Evolutionary conservation across 2,113 vertebrate species (phyloP).

Genomic region (Macrotis lagotis): DNA sequence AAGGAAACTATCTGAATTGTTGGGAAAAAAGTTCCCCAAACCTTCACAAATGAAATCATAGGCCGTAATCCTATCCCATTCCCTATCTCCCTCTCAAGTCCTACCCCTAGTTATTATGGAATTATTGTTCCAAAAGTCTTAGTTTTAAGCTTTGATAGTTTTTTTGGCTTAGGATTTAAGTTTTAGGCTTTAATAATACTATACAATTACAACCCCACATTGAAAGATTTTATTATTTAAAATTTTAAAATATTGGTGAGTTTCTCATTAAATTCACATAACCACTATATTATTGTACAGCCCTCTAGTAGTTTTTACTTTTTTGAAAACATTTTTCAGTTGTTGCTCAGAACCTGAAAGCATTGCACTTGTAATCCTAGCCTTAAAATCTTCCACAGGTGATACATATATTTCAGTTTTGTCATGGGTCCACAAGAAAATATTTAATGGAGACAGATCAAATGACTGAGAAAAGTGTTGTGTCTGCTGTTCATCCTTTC

Average conservation of each 20-base stretch:
- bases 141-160: background rate
- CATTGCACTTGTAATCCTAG: background rate
- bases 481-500: too few relatives aligned
- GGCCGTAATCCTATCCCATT: background rate
- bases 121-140: background rate
- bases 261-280: background rate
- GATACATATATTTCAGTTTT: background rate
- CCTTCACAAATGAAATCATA: background rate
- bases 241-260: background rate
- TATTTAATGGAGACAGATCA: too few relatives aligned
- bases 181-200: background rate
- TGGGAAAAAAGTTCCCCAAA: background rate
- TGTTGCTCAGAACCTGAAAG: background rate
- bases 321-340: background rate
- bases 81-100: background rate
- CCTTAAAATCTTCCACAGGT: background rate
- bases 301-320: background rate
- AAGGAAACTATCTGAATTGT: background rate
- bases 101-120: background rate
- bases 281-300: background rate
- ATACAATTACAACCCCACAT: background rate
- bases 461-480: too few relatives aligned
- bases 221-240: background rate
- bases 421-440: too few relatives aligned
- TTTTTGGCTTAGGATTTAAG: background rate